phyloP scores from a whole-genome alignment of 2,888 invertebrate genomes.

The Lycia hirtaria region DNA sequence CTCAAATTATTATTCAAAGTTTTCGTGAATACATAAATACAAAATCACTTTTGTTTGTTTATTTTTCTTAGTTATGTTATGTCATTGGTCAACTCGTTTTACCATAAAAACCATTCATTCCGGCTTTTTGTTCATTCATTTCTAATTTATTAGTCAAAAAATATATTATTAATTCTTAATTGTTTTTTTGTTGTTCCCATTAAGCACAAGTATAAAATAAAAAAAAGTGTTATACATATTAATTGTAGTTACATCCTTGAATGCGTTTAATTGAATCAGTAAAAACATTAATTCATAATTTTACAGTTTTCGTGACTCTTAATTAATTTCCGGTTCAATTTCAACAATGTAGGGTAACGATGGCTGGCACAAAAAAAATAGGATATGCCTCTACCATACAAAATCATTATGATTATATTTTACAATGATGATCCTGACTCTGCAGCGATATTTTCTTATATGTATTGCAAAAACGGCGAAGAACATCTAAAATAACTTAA shows the following conservation, averaged over 20 bases:
- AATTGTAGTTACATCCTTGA: no score
- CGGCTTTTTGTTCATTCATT: neutral
- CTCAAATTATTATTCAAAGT: neutral
- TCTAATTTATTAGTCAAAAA: neutral
- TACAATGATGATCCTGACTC: no score
- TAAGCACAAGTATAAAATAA: no score
- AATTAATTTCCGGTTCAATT: neutral
- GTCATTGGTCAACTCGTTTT: neutral
- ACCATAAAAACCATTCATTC: neutral
- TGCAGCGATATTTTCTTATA: no score
- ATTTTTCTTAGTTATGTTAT: neutral
- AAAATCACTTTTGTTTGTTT: neutral
- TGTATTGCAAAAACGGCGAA: neutral
- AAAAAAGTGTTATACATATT: no score
- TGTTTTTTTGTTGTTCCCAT: no score
- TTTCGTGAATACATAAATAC: neutral
- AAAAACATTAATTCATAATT: no score
- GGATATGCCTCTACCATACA: no score
- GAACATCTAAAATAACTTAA: neutral
- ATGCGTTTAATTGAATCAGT: no score
- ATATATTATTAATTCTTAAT: neutral
- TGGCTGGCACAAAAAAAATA: neutral
- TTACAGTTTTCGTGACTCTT: neutral
- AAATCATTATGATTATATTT: no score
- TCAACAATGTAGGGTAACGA: neutral